A percentile compares a stretch with the other conserved stretches of the same genome.
These are phyloP conservation scores for Mythimna ferrago DNA, from an alignment of 2,888 invertebrate genomes.

Conservation along the genomic window DNA sequence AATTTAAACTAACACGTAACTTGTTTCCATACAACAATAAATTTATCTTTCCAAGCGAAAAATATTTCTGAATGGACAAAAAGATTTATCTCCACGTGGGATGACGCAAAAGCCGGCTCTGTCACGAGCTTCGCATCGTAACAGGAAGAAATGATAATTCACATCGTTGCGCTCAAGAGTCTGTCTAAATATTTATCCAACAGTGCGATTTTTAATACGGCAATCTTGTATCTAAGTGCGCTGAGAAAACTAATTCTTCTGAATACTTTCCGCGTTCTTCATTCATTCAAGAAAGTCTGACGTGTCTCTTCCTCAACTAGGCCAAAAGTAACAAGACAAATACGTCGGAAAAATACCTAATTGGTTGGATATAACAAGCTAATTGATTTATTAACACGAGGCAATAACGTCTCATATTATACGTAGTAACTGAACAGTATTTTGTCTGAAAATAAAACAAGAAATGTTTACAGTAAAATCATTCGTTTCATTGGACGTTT, in stretches of 20 bases:
- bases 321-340: constrained; percentile 3
- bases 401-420: constrained; percentile 9
- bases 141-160: constrained; percentile 55
- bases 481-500: constrained; percentile 6
- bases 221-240: constrained; percentile 4
- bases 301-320: constrained; percentile 9
- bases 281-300: constrained; percentile 27
- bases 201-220: constrained; percentile 26
- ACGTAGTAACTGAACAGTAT: background rate
- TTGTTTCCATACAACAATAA: constrained; percentile 13
- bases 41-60: constrained; percentile 18
- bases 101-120: constrained; percentile 61
- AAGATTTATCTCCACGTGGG: constrained; percentile 42
- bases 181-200: constrained; percentile 53
- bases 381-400: constrained; percentile 13
- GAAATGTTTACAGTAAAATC: constrained; percentile 8
- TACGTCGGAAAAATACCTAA: background rate
- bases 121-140: constrained; percentile 48
- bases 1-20: constrained; percentile 6
- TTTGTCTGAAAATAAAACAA: constrained; percentile 19
- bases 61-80: constrained; percentile 31
- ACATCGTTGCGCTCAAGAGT: constrained; percentile 29
- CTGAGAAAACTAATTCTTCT: constrained; percentile 24
- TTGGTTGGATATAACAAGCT: constrained; percentile 11
- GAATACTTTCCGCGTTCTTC: constrained; percentile 22